A percentile compares a stretch with the other conserved stretches of the same genome.
These are phyloP conservation scores for Sciurus vulgaris DNA, from an alignment of 2,797 vertebrate species.

Conservation along the genomic window DNA sequence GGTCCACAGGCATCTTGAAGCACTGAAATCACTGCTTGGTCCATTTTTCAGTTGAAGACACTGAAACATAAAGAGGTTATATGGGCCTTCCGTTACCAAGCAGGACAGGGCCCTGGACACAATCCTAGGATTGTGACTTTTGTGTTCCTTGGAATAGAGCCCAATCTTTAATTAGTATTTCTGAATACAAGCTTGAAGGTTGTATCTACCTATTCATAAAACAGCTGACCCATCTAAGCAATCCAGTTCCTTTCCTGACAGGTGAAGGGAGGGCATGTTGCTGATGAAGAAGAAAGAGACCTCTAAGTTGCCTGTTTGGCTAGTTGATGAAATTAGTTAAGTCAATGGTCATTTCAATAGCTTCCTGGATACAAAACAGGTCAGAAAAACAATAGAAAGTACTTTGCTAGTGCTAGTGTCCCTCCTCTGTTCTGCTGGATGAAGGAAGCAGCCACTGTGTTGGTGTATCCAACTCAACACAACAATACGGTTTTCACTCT, in stretches of 20 bases:
- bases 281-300: neutral
- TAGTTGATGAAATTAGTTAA: neutral
- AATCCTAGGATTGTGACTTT: neutral
- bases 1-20: neutral
- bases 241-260: neutral
- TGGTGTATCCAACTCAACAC: neutral
- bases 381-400: neutral
- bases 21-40: neutral
- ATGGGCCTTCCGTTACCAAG: neutral
- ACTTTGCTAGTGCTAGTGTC: neutral
- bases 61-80: neutral
- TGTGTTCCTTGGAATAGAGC: neutral
- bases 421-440: neutral
- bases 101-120: neutral
- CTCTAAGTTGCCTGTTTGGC: neutral
- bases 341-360: neutral
- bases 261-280: neutral
- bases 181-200: neutral
- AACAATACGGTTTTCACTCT: neutral
- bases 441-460: neutral
- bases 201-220: neutral
- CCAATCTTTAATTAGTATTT: neutral
- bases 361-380: neutral
- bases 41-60: neutral
- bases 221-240: neutral